Evolutionary conservation across 2,797 vertebrate genomes (phyloP).

Genomic region (Ctenosaura bakeri): DNA sequence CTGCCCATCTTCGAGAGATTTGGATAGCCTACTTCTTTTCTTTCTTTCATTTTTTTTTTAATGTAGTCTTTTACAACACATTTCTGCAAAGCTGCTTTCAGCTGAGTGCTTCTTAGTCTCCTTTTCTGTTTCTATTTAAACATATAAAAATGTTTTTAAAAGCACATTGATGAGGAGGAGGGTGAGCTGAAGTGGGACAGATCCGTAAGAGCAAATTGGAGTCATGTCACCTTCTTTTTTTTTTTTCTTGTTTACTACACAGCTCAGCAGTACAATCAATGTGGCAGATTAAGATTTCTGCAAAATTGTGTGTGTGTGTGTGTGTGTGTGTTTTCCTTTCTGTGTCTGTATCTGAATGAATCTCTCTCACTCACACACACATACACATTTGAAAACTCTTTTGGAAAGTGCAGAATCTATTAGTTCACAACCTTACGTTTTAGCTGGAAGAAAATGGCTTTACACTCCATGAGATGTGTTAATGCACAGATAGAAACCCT

Average conservation of each 20-base stretch:
- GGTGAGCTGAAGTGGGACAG: neutral
- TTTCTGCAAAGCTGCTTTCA: constrained; percentile 78
- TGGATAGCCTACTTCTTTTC: constrained; percentile 69
- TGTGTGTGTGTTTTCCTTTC: too few relatives aligned
- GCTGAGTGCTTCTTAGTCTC: constrained; percentile 78
- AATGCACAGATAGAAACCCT: constrained; percentile 83
- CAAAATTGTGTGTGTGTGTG: constrained; percentile 69
- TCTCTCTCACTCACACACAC: constrained; percentile 31
- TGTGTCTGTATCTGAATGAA: too few relatives aligned
- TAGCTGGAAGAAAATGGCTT: constrained; percentile 80
- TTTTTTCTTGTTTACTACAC: constrained; percentile 72
- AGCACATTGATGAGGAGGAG: constrained; percentile 33
- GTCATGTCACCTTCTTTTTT: constrained; percentile 66
- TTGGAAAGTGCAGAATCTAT: constrained; percentile 77
- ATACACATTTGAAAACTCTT: constrained; percentile 52
- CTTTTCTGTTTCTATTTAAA: constrained; percentile 75
- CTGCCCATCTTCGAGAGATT: constrained; percentile 69
- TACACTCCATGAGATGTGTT: constrained; percentile 82
- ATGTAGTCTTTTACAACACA: constrained; percentile 67
- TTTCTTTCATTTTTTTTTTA: constrained; percentile 68
- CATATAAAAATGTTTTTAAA: constrained; percentile 73
- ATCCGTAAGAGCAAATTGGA: constrained; percentile 57
- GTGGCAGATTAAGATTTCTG: constrained; percentile 79
- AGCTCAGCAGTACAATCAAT: constrained; percentile 63
- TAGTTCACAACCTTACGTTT: constrained; percentile 81